phyloP scores from a whole-genome alignment of 2,797 vertebrate species.

The Pangasius krempfi region DNA sequence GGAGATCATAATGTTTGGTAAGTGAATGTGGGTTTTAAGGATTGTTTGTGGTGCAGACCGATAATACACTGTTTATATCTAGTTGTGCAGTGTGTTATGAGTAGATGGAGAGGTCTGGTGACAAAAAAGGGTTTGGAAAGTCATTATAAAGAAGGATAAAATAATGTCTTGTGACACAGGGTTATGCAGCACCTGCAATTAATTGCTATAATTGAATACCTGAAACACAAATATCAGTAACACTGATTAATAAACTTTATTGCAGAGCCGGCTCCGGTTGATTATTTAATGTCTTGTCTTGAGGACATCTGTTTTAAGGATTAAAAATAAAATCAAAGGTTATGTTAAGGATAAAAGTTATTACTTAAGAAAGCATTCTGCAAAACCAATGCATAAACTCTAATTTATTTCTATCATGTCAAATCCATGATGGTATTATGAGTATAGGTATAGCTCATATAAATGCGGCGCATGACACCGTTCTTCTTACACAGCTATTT shows the following conservation, averaged over 20 bases:
- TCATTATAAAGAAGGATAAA: neutral
- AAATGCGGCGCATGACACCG: neutral
- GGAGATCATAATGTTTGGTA: neutral
- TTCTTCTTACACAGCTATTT: conserved; percentile 13
- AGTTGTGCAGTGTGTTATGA: conserved; percentile 8
- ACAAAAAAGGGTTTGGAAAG: neutral
- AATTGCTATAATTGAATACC: conserved; percentile 1
- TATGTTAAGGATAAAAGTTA: neutral
- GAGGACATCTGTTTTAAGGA: neutral
- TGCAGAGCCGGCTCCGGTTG: neutral
- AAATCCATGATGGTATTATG: too few species aligned
- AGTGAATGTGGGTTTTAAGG: conserved; percentile 4
- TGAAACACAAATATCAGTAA: neutral
- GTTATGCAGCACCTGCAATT: neutral
- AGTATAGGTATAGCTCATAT: neutral
- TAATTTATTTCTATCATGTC: neutral
- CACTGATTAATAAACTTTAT: conserved; percentile 24
- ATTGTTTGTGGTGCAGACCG: neutral
- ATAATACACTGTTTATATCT: neutral
- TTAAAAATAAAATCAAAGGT: neutral
- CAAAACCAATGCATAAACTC: neutral
- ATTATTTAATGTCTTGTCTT: conserved; percentile 7
- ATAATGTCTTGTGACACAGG: neutral
- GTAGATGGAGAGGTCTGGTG: neutral
- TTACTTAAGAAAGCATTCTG: neutral